Conservation (phyloP, 92 coral and sea anemone species). For the Palythoa grandis region DNA sequence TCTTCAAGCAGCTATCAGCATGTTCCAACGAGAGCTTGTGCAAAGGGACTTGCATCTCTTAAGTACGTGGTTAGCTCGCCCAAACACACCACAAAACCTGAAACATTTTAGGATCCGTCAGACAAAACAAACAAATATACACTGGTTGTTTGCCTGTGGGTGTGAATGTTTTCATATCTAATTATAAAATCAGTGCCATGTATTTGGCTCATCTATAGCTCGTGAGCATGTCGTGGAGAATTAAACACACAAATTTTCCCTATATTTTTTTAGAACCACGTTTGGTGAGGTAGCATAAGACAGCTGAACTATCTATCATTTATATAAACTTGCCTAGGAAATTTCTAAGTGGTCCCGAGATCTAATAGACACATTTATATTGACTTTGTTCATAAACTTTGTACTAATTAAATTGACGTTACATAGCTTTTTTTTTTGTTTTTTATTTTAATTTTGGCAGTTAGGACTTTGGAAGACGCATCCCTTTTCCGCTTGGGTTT, state of each 20-base stretch:
- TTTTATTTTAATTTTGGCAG: too few species aligned
- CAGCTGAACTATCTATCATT: background rate
- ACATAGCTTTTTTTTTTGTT: too few species aligned
- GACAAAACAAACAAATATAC: slow-evolving; percentile 37
- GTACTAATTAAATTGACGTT: background rate
- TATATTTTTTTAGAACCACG: background rate
- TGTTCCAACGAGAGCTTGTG: background rate
- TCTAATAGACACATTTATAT: background rate
- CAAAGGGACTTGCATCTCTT: background rate
- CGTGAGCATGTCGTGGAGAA: background rate
- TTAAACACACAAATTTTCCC: background rate
- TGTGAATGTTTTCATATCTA: slow-evolving; percentile 19
- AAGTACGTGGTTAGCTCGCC: slow-evolving; percentile 4
- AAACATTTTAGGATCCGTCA: slow-evolving; percentile 22
- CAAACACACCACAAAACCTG: slow-evolving; percentile 12
- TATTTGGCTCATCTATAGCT: background rate
- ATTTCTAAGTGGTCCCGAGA: background rate
- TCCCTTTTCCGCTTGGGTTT: too few species aligned
- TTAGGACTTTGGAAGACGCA: too few species aligned
- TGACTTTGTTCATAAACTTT: background rate
- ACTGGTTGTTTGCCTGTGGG: background rate
- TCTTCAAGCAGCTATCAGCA: slow-evolving; percentile 28
- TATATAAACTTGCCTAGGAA: too few species aligned
- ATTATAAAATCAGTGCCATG: background rate
- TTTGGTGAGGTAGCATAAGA: background rate